A percentile compares a stretch with the other conserved stretches of the same genome.
Evolutionary conservation across 1,140 invertebrate genomes (phyloP).

Genomic region (Drosophila serrata): DNA sequence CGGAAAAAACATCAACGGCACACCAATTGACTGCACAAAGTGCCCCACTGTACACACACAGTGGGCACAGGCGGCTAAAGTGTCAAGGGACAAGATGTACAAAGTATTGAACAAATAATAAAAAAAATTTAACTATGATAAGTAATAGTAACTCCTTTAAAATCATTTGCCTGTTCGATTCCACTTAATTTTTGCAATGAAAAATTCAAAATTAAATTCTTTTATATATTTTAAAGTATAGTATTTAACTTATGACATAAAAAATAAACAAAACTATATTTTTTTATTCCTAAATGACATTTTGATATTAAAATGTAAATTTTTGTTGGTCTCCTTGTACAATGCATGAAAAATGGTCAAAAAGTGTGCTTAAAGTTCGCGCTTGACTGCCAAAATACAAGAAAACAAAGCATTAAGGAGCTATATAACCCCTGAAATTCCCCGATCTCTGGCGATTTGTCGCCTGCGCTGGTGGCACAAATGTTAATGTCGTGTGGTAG

Average conservation of each 20-base stretch:
- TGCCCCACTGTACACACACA: conserved; percentile 23
- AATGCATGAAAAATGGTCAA: conserved; percentile 6
- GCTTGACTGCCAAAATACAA: conserved; percentile 41
- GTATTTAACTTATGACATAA: neutral
- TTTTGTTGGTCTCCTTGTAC: conserved; percentile 5
- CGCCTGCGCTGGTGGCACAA: conserved; percentile 66
- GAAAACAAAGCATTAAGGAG: conserved; percentile 34
- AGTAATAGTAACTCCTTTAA: too few relatives aligned
- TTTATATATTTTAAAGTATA: neutral
- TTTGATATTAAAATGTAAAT: neutral
- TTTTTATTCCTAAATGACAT: neutral
- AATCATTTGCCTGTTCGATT: too few relatives aligned
- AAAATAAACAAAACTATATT: neutral
- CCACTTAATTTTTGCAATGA: too few relatives aligned
- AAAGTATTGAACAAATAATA: too few relatives aligned
- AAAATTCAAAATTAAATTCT: neutral
- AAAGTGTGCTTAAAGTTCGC: conserved; percentile 28
- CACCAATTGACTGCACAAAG: conserved; percentile 45
- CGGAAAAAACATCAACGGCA: conserved; percentile 22
- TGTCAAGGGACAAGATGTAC: conserved; percentile 13
- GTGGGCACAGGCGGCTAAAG: conserved; percentile 40
- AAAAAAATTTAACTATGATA: too few relatives aligned
- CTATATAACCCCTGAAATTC: conserved; percentile 5
- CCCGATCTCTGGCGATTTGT: conserved; percentile 21
- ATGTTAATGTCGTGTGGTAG: conserved; percentile 68